Evolutionary conservation across 2,888 invertebrate species (phyloP), one percentile per base, ranked within the genome.

Genomic region (Chouioia cunea): DNA sequence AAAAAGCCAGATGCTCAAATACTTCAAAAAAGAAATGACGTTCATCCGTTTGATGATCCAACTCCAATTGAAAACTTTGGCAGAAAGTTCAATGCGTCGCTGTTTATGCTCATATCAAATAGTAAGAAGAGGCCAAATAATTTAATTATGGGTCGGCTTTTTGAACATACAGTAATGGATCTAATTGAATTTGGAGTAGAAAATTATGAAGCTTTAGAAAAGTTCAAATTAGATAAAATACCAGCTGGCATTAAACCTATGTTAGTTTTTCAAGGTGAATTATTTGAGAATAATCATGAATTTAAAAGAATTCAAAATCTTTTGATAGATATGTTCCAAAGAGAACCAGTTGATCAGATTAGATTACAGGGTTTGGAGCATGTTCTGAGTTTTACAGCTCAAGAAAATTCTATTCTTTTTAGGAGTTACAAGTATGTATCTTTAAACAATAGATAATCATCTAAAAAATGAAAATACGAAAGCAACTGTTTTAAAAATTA

Each of bases 91-190:
- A 96, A 99, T 86, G 90, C 95, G 15, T 91, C 97, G 0, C 85
- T 99, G 36, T 99, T 99, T 86, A 90, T 94, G 75, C 93, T 97
- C 82, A 96, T 93, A 2, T 94, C 94, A 0, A 95, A 97, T 81
- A 95, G 93, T 62, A 99, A 99, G 86, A 99, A 99, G 83, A 89
- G 97, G 15, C 98, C 98, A 0, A 91, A 97, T 82, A 98, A 97
- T 86, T 86, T 99, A 54, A 88, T 97, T 43, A 83, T 98, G 65
- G 97, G 97, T 0, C 90, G 99, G 76, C 92, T 94, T 82, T 98
- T 92, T 86, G 95, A 99, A 85, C 91, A 93, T 80, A 93, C 93
- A 69, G 87, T 99, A 43, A 87, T 99, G 68, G 99, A 99, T 83
- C 97, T 99, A 97, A 90, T 96, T 69, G 99, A 99, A 86, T 89